Conservation (phyloP, 1,140 invertebrate species). For the Venturia canescens region DNA sequence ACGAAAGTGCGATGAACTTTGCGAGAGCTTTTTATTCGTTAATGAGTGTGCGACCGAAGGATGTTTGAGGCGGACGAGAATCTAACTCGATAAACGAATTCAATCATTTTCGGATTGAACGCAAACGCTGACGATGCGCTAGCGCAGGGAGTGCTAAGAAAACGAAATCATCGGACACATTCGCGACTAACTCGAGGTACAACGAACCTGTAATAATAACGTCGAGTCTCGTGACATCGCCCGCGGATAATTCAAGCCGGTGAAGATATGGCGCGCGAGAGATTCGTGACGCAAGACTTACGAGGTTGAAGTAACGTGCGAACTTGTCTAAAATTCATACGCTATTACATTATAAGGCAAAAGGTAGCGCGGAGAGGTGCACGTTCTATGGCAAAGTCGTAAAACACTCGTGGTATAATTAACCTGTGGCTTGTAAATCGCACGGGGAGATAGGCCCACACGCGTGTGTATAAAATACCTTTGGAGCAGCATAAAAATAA, state of each 20-base stretch:
- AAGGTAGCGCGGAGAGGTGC: not conserved
- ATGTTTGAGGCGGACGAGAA: no score
- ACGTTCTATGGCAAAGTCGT: not conserved
- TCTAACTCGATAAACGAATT: no score
- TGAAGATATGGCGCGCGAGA: not conserved
- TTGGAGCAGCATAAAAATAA: not conserved
- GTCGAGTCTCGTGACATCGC: not conserved
- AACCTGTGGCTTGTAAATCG: constrained; percentile 20
- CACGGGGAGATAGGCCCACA: constrained; percentile 5
- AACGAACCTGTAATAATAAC: not conserved
- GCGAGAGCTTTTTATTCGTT: no score
- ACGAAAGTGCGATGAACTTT: no score
- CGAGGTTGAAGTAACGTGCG: not conserved
- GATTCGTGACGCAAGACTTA: constrained; percentile 7
- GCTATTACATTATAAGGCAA: not conserved
- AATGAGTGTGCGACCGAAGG: no score
- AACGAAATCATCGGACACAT: no score
- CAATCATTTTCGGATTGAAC: no score
- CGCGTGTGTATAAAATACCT: not conserved
- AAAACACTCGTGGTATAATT: constrained; percentile 22
- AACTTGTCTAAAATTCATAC: constrained; percentile 11
- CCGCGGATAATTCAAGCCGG: not conserved
- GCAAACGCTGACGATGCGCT: no score
- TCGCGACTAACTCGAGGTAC: not conserved
- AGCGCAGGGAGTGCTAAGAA: no score